Conservation (phyloP, 2,113 vertebrate genomes). For the Scartelaos histophorus region DNA sequence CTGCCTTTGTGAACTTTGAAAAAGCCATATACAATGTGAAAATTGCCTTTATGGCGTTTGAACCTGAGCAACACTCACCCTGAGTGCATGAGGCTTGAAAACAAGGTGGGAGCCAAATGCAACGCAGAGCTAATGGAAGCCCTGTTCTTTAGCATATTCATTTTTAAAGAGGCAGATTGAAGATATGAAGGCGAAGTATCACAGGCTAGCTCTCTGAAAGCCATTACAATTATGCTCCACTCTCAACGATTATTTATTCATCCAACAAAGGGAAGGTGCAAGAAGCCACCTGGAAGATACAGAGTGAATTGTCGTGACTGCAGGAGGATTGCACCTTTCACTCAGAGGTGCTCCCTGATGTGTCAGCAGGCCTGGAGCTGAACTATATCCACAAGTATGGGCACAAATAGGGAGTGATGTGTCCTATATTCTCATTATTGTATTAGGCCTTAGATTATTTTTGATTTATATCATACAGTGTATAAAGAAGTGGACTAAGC, state of each 20-base stretch:
- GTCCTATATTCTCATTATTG: too few relatives aligned
- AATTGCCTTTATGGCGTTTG: conserved; percentile 26
- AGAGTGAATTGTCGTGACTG: conserved; percentile 46
- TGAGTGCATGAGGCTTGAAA: conserved; percentile 60
- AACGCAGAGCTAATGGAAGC: conserved; percentile 70
- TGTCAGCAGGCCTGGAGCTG: not conserved
- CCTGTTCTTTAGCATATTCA: conserved; percentile 74
- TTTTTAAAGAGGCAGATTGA: conserved; percentile 78
- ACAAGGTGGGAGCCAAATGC: conserved; percentile 69
- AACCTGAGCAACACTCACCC: conserved; percentile 56
- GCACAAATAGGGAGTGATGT: too few relatives aligned
- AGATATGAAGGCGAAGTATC: conserved; percentile 39
- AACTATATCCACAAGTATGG: too few relatives aligned
- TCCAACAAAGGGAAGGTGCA: conserved; percentile 65
- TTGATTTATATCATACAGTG: too few relatives aligned
- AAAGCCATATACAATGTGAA: conserved; percentile 11
- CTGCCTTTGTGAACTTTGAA: conserved; percentile 19
- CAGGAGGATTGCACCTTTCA: conserved; percentile 45
- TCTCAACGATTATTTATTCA: conserved; percentile 81
- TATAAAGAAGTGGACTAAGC: too few relatives aligned
- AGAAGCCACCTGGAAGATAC: conserved; percentile 65
- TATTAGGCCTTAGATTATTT: too few relatives aligned
- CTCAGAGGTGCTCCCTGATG: conserved; percentile 13
- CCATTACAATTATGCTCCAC: conserved; percentile 75
- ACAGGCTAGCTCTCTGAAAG: conserved; percentile 66